A percentile compares a stretch with the other conserved stretches of the same genome.
phyloP scores from a whole-genome alignment of 2,888 invertebrate species.

The Harpagoxenus sublaevis region DNA sequence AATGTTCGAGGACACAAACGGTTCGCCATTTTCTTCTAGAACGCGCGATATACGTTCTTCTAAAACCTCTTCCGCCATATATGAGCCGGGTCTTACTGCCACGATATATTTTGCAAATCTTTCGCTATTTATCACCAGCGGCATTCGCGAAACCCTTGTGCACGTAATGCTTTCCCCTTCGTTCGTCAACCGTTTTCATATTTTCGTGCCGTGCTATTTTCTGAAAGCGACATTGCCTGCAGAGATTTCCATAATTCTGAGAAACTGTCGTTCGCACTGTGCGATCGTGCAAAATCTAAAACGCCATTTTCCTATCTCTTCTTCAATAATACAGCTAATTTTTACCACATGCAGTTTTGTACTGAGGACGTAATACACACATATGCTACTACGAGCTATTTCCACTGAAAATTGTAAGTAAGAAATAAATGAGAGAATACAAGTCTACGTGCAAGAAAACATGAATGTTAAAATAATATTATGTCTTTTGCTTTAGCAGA shows the following conservation, averaged over 20 bases:
- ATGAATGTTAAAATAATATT: not conserved
- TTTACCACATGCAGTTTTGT: not conserved
- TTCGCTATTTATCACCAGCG: slow-evolving; percentile 82
- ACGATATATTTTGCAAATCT: slow-evolving; percentile 84
- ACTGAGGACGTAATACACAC: not conserved
- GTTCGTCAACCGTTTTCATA: slow-evolving; percentile 62
- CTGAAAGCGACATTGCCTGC: slow-evolving; percentile 68
- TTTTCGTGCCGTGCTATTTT: slow-evolving; percentile 65
- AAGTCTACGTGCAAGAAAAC: not conserved
- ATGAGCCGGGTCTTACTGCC: slow-evolving; percentile 69
- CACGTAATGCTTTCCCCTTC: slow-evolving; percentile 62
- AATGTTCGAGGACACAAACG: slow-evolving; percentile 53
- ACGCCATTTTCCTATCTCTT: slow-evolving; percentile 20
- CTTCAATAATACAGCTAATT: not conserved
- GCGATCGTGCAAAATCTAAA: slow-evolving; percentile 58
- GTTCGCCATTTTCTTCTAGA: slow-evolving; percentile 55
- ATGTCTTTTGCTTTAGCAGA: not conserved
- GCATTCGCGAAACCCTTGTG: slow-evolving; percentile 59
- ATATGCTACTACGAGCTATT: not conserved
- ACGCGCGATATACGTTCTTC: slow-evolving; percentile 58
- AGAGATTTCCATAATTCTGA: slow-evolving; percentile 76
- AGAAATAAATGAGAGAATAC: not conserved
- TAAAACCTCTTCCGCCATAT: slow-evolving; percentile 63
- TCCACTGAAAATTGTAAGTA: not conserved
- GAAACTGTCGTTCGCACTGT: slow-evolving; percentile 53